Conservation (phyloP, 2,888 invertebrate species). For the Lepeophtheirus nordmannii region DNA sequence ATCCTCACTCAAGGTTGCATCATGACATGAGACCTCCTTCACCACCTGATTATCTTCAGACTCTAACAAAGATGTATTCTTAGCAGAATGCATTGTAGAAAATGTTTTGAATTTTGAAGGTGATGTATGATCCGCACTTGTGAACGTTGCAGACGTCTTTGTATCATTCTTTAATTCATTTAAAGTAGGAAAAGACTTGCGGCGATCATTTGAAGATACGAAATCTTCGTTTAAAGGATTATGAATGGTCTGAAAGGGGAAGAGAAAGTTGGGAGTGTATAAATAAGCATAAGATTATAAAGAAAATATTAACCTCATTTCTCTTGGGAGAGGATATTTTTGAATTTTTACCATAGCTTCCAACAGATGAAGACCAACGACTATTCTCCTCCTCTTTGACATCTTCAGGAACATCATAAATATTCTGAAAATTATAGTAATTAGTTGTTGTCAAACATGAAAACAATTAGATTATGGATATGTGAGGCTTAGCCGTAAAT, state of each 20-base stretch:
- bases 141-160: constrained; percentile 6
- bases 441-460: not conserved
- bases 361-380: not conserved
- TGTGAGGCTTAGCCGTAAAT: not conserved
- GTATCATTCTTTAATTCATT: not conserved
- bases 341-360: no score
- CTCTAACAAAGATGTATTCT: not conserved
- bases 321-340: no score
- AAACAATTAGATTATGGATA: not conserved
- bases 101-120: not conserved
- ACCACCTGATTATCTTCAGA: not conserved
- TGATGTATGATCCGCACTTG: not conserved
- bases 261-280: no score
- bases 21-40: not conserved
- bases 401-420: constrained; percentile 2
- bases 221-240: no score
- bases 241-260: no score
- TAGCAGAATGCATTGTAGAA: not conserved
- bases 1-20: not conserved
- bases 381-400: not conserved
- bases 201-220: not conserved
- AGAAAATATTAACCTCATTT: no score
- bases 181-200: constrained; percentile 6
- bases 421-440: not conserved
- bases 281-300: no score